Conservation (phyloP, 2,113 vertebrate genomes). For the Anhinga anhinga region DNA sequence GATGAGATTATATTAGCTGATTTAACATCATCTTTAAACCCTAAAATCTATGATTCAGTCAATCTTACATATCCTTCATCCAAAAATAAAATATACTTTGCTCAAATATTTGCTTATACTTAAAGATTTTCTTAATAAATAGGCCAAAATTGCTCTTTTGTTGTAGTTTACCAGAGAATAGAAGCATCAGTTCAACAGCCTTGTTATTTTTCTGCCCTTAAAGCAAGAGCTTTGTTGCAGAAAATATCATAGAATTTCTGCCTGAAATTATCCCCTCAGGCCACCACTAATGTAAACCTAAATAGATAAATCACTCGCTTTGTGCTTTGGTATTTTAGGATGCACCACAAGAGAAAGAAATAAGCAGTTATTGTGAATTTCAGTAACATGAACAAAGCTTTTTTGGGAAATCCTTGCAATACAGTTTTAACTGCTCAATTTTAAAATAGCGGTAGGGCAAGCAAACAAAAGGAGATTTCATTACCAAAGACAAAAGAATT, state of each 20-base stretch:
- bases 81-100: not conserved
- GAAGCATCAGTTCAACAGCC: not conserved
- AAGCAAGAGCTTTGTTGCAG: not conserved
- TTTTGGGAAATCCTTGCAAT: not conserved
- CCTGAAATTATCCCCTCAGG: constrained; percentile 26
- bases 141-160: not conserved
- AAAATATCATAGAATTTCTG: constrained; percentile 6
- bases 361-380: not conserved
- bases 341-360: not conserved
- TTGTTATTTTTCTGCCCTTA: not conserved
- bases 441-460: not conserved
- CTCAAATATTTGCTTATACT: not conserved
- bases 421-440: not conserved
- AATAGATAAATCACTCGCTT: not conserved
- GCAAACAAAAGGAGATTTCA: not conserved
- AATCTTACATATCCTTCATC: not conserved
- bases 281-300: not conserved
- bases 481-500: not conserved
- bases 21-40: not conserved
- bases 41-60: not conserved
- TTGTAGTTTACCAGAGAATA: not conserved
- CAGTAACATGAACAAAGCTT: not conserved
- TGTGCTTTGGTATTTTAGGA: not conserved
- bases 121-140: not conserved
- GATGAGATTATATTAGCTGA: not conserved